Evolutionary conservation across 1,140 invertebrate species (phyloP), one percentile per base, ranked within the genome.

Genomic region (Drosophila mauritiana): DNA sequence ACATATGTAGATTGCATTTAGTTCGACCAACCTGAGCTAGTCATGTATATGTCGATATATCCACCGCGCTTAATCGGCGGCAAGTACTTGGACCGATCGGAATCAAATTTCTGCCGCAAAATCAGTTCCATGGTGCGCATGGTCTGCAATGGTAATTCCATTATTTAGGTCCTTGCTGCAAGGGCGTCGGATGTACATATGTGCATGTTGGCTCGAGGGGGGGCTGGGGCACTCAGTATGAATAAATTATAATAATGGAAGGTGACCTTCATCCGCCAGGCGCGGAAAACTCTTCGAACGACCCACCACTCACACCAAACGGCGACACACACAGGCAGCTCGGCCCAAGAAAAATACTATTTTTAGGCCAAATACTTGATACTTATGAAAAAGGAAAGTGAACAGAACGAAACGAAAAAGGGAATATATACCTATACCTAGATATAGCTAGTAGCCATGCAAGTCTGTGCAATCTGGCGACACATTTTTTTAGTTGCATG

Each of bases 31-130:
- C 96, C 96, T 97, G 96, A 96, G 93, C 96, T 96, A 93, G 95
- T 96, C 92, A 96, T 94, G 93, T 97, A 97, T 90, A 96, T 95
- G 94, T 97, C 96, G 93, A 96, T 95, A 93, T 95, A 94, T 93
- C 96, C 95, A 90, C 96, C 96, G 93, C 96, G 94, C 94, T 96
- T 96, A 92, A 97, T 94, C 63, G 96, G 94, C 91, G 96, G 96
- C 91, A 97, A 95, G 92, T 96, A 94, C 94, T 97, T 97, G 92
- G 95, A 95, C 91, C 96, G 94, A 91, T 94, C 93, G 91, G 95
- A 95, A 92, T 95, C 94, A 93, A 97, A 94, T 92, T 94, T 94
- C 92, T 95, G 93, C 90, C 94, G 94, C 92, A 97, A 92, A 90
- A 95, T 95, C 91, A 94, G 94, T 95, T 97, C 96, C 94, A 97